Evolutionary conservation across 2,888 invertebrate genomes (phyloP).

Genomic region (Nesidiocoris tenuis): DNA sequence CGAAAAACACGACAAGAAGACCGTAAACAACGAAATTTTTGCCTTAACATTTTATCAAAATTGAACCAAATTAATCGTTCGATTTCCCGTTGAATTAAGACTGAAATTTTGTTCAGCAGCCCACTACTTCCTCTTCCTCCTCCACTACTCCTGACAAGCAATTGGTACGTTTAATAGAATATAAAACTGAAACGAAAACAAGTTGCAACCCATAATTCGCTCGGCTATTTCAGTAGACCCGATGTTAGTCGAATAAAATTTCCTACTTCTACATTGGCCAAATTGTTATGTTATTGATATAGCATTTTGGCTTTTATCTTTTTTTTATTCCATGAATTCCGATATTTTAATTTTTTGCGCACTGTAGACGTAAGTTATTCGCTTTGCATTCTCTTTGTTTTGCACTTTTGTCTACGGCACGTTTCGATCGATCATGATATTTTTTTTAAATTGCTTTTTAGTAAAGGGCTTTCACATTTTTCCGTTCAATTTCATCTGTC

Average conservation of each 20-base stretch:
- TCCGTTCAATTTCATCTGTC: too few relatives aligned
- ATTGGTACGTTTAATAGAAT: slow-evolving; percentile 28
- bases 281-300: slow-evolving; percentile 38
- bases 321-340: neutral
- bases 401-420: neutral
- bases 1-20: too few relatives aligned
- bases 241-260: slow-evolving; percentile 31
- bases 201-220: slow-evolving; percentile 36
- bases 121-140: neutral
- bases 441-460: neutral
- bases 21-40: too few relatives aligned
- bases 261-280: slow-evolving; percentile 34
- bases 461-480: neutral
- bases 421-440: neutral
- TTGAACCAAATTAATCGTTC: too few relatives aligned
- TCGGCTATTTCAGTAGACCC: slow-evolving; percentile 39
- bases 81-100: slow-evolving; percentile 21
- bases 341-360: neutral
- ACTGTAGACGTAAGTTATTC: neutral
- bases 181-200: neutral
- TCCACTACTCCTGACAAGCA: slow-evolving; percentile 30
- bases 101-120: slow-evolving; percentile 34
- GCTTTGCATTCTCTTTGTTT: neutral
- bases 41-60: too few relatives aligned
- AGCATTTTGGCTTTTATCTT: slow-evolving; percentile 31